Evolutionary conservation across 2,888 invertebrate genomes (phyloP).

Genomic region (Horisme vitalbata): DNA sequence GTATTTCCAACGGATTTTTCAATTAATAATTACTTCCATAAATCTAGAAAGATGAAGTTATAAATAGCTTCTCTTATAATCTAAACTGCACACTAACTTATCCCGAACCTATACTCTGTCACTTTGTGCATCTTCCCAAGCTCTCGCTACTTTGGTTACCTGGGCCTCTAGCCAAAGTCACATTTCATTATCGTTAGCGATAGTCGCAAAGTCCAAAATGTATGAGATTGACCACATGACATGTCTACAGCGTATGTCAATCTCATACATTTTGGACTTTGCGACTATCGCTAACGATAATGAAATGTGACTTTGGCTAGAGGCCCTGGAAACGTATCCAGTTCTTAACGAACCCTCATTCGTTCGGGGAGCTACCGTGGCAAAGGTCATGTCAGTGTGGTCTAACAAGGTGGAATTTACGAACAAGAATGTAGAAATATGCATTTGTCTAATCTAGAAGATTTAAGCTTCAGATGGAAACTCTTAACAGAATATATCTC

Average conservation of each 20-base stretch:
- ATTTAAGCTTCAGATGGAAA: background rate
- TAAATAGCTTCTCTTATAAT: background rate
- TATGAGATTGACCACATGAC: no score
- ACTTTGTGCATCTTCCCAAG: background rate
- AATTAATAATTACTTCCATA: no score
- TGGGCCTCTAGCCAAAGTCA: no score
- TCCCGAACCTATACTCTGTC: background rate
- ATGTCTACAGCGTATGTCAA: no score
- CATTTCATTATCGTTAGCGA: no score
- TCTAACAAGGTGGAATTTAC: background rate
- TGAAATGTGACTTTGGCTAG: no score
- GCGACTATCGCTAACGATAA: no score
- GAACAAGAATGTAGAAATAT: background rate
- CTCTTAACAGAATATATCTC: no score
- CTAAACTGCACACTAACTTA: background rate
- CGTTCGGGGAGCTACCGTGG: conserved; percentile 1
- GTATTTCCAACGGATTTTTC: no score
- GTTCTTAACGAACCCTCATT: conserved; percentile 10
- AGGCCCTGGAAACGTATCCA: conserved; percentile 2
- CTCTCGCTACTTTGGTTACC: conserved; percentile 2
- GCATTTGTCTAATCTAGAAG: background rate
- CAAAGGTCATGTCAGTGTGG: conserved; percentile 7
- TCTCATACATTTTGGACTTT: no score
- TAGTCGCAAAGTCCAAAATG: no score
- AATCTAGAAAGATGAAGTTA: background rate